Percentiles rank a stretch among this genome's conserved stretches.
phyloP scores from a whole-genome alignment of 2,888 invertebrate species.

The Clivina fossor region DNA sequence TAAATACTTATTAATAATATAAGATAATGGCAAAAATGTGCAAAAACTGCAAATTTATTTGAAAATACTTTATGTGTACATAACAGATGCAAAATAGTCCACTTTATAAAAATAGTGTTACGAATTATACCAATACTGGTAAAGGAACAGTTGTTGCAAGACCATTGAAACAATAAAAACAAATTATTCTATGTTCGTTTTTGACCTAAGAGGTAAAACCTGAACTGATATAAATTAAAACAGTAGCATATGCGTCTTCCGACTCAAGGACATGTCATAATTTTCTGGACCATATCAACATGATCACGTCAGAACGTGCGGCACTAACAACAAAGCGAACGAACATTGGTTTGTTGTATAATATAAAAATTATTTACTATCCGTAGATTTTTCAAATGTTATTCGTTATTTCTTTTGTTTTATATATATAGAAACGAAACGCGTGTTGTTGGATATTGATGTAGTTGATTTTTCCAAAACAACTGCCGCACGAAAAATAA shows the following conservation, averaged over 20 bases:
- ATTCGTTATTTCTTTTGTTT: too few species aligned
- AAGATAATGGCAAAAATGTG: too few species aligned
- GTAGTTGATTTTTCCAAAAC: constrained; percentile 5
- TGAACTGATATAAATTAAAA: constrained; percentile 21
- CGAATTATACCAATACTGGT: neutral
- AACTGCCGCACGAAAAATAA: neutral
- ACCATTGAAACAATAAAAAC: constrained; percentile 26
- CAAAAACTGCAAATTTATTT: too few species aligned
- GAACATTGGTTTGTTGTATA: neutral
- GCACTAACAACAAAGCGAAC: too few species aligned
- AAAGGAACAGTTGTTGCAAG: constrained; percentile 21
- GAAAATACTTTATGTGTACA: too few species aligned
- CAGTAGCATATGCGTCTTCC: constrained; percentile 18
- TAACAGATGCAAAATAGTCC: too few species aligned
- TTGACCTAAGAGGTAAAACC: constrained; percentile 29
- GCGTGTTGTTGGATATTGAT: too few species aligned
- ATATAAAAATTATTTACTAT: constrained; percentile 3
- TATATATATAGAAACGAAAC: too few species aligned
- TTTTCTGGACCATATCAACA: too few species aligned
- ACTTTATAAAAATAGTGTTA: constrained; percentile 4
- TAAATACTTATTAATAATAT: too few species aligned
- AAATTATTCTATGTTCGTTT: constrained; percentile 29
- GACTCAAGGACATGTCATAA: constrained; percentile 20
- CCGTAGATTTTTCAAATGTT: constrained; percentile 22
- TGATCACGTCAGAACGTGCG: too few species aligned